Evolutionary conservation across 2,888 invertebrate genomes (phyloP).

Genomic region (Chrysolina haemoptera): DNA sequence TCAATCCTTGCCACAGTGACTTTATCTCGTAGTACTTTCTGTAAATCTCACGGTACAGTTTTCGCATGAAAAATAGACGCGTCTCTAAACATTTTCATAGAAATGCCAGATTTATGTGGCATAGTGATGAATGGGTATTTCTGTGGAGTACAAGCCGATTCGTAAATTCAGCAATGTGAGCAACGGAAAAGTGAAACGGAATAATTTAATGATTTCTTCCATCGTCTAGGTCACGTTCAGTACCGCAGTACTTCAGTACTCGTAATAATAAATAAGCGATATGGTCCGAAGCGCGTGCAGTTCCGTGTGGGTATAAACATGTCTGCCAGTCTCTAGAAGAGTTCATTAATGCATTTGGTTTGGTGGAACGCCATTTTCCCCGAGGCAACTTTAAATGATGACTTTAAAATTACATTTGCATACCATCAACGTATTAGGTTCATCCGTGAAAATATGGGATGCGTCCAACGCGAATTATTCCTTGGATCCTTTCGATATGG

Average conservation of each 20-base stretch:
- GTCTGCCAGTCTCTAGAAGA: conserved; percentile 68
- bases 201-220: conserved; percentile 67
- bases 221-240: conserved; percentile 68
- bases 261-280: conserved; percentile 70
- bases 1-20: neutral
- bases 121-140: conserved; percentile 47
- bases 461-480: conserved; percentile 21
- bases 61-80: conserved; percentile 12
- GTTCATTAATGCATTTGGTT: conserved; percentile 70
- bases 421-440: conserved; percentile 57
- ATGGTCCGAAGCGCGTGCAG: conserved; percentile 69
- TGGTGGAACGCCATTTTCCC: conserved; percentile 68
- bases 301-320: conserved; percentile 69
- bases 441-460: conserved; percentile 44
- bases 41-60: conserved; percentile 26
- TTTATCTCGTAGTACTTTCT: conserved; percentile 4
- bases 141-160: conserved; percentile 45
- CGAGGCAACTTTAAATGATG: conserved; percentile 67
- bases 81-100: conserved; percentile 24
- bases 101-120: conserved; percentile 28
- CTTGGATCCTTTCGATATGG: neutral
- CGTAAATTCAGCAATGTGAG: conserved; percentile 53
- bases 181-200: conserved; percentile 59
- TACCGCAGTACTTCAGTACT: conserved; percentile 60
- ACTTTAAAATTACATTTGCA: conserved; percentile 69